phyloP scores from a whole-genome alignment of 2,888 invertebrate species.

The Sinodicranocentrus sp. region DNA sequence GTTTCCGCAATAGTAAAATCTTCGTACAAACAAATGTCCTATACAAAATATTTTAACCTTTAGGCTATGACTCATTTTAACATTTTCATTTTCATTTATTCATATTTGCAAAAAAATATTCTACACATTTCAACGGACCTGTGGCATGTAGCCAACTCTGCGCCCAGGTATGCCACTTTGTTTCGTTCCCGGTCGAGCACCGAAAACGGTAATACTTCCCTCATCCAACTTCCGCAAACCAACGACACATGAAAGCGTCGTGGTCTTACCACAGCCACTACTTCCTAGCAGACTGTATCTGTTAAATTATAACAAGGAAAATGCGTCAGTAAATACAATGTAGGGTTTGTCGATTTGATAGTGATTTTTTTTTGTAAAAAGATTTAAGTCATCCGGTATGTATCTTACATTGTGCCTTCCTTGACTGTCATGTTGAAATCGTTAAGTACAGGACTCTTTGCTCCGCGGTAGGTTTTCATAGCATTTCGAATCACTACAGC shows the following conservation, averaged over 20 bases:
- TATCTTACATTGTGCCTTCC: constrained; percentile 68
- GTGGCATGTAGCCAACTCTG: constrained; percentile 71
- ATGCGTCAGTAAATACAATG: neutral
- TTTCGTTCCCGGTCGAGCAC: constrained; percentile 86
- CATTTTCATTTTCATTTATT: neutral
- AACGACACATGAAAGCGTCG: constrained; percentile 93
- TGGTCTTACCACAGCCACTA: constrained; percentile 94
- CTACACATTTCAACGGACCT: constrained; percentile 22
- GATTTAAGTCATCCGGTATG: too few relatives aligned
- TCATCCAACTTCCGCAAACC: constrained; percentile 90
- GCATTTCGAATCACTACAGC: constrained; percentile 68
- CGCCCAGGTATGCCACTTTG: constrained; percentile 94
- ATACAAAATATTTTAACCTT: neutral
- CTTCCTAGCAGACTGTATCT: constrained; percentile 97
- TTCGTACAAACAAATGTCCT: constrained; percentile 92
- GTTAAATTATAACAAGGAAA: constrained; percentile 70
- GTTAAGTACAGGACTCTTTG: constrained; percentile 60
- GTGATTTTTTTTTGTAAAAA: constrained; percentile 6
- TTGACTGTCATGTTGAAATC: constrained; percentile 70
- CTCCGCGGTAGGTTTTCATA: constrained; percentile 67
- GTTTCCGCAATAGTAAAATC: constrained; percentile 93
- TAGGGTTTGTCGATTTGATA: neutral
- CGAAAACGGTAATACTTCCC: constrained; percentile 93
- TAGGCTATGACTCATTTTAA: neutral
- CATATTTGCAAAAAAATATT: neutral